Evolutionary conservation across 2,797 vertebrate species (phyloP).

Genomic region (Hydrophis major): DNA sequence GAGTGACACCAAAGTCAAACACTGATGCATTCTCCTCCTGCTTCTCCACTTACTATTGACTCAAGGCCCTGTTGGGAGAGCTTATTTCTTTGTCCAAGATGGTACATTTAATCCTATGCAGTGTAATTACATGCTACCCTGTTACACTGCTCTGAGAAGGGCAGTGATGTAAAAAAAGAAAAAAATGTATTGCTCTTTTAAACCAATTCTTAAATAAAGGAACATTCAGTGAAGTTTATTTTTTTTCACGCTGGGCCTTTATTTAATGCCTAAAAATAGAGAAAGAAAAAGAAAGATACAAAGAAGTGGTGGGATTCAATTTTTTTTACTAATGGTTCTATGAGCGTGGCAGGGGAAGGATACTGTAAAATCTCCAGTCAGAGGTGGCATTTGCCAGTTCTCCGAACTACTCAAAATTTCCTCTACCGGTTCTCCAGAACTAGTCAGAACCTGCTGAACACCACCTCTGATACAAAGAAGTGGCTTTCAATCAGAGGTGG

Average conservation of each 20-base stretch:
- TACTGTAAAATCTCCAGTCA: too few species aligned
- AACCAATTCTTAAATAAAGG: background rate
- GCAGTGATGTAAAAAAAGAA: background rate
- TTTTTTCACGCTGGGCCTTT: background rate
- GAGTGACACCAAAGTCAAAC: background rate
- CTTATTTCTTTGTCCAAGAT: background rate
- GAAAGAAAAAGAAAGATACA: background rate
- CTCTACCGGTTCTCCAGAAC: too few species aligned
- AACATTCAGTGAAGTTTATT: background rate
- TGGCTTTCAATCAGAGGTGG: too few species aligned
- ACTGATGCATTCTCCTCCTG: background rate
- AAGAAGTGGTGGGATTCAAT: background rate
- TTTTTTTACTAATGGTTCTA: too few species aligned
- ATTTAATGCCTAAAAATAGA: background rate
- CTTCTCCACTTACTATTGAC: background rate
- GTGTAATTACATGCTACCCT: background rate
- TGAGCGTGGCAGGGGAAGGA: too few species aligned
- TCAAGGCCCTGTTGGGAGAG: background rate
- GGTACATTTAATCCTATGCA: background rate
- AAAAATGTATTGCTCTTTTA: background rate
- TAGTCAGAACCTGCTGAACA: too few species aligned
- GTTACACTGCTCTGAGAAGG: background rate
- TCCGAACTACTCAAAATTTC: too few species aligned
- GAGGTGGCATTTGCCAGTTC: too few species aligned
- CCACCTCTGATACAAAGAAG: too few species aligned